Base-by-base conservation (phyloP, 2,797 vertebrate species). In the Xenopus petersii region DNA sequence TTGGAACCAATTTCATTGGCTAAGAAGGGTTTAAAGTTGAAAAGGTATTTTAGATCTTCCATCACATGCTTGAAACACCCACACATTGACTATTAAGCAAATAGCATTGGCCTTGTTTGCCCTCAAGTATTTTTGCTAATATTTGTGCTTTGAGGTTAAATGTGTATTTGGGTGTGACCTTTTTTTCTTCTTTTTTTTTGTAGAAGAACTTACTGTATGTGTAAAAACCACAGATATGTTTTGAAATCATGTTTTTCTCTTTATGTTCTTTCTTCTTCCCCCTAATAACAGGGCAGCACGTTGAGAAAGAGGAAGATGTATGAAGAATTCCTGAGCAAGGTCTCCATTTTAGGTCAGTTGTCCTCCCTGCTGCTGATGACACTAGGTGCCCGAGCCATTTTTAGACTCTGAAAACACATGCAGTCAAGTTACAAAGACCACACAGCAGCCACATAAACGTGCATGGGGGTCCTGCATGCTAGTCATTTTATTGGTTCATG, bases 241-340 rank as follows among this genome's bases (percentile, higher is more conserved):
- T 66, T 81, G 5, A 42, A 64, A 77, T n/a, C 62, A 80, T 74
- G 46, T 80, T 26, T 80, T 64, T 87, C 26, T 85, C 67, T 75
- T 49, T 42, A 6, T 42, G 49, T 16, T 80, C 79, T 81, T 80
- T 65, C 5, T 42, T 70, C 81, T 8, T 71, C 46, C 46, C 74
- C 74, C 74, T 80, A 75, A 79, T 26, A 84, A 80, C 90, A 98
- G 96, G 96, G 96, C 76, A 98, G 95, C 89, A 98, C 96, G 0
- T 83, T 97, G 89, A 93, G 96, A 81, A 98, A 97, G 87, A 89
- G 96, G 84, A 98, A 96, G 92, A 97, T 97, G 96, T 98, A 98
- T 0, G 95, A 98, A 88, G 95, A 98, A 79, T 98, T 98, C 86
- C 91, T 98, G 64, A 96, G 95, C 91, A 98, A 97, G 80, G 96